phyloP scores from a whole-genome alignment of 1,140 invertebrate genomes.

The fruit fly (Drosophila melanogaster) region Release_6_plus_ISO1_MT NT_033779.5:17431501-17432000 shows the following conservation, averaged over 20 bases:
- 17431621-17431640: constrained; percentile 53
- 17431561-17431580: background rate
- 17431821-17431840: constrained; percentile 17
- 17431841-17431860: background rate
- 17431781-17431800: background rate
- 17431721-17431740: constrained; percentile 27
- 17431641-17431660: constrained; percentile 8
- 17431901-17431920: background rate
- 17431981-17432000: background rate
- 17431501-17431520: no score
- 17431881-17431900: background rate
- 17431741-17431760: constrained; percentile 69
- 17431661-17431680: constrained; percentile 3
- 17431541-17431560: background rate
- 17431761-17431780: constrained; percentile 37
- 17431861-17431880: constrained; percentile 2
- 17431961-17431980: no score
- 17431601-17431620: constrained; percentile 47
- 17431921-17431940: constrained; percentile 16
- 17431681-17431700: constrained; percentile 26
- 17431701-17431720: constrained; percentile 32
- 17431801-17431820: constrained; percentile 26
- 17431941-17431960: constrained; percentile 21
- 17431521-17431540: no score
- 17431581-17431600: constrained; percentile 61